Base-by-base conservation (phyloP, 2,797 vertebrate genomes). In the Hydrocynus forskahlii region DNA sequence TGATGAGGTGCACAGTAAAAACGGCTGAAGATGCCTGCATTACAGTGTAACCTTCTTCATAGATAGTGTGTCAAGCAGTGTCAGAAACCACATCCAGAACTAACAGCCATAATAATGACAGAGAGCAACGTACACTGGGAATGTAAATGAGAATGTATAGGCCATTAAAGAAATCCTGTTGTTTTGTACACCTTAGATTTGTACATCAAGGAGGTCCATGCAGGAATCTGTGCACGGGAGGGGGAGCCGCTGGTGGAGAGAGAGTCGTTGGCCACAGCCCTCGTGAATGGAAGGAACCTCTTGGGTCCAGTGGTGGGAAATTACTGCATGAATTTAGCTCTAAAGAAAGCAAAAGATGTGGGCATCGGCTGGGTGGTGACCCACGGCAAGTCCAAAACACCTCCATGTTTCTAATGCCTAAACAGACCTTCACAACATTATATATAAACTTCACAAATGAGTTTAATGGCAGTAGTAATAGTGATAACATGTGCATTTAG, bases 351-450 rank as follows among this genome's bases (percentile, higher is more conserved):
- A 78, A 92, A 83, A 79, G 85, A 93, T 0, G 89, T 83, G 0
- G 94, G 94, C 70, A 89, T 95, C 5, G 94, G 94, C 89, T 95
- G 94, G 94, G 94, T 95, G 82, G 92, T 94, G 48, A 93, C 94
- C 16, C 87, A 82, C 0, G 91, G 94, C 92, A 85, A 89, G 92
- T 84, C n/a, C 17, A 40, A 48, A 60, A 72, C 50, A 23, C 21
- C 17, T 17, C 2, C 35, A 43, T 4, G 2, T 63, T 67, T 14
- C 48, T 57, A 45, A 67, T 38, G 19, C 0, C 14, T 38, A 0
- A 48, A 23, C 57, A 23, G 23, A 29, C 29, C 10, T 2, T 29
- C 59, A 62, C 12, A 14, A 10, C 59, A 62, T 2, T 10, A n/a
- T 13, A 29, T 25, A 62, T 12, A 13, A 29, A 62, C 9, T 43